Evolutionary conservation across 2,797 vertebrate species (phyloP).

Genomic region (Sebastes paucispinis): DNA sequence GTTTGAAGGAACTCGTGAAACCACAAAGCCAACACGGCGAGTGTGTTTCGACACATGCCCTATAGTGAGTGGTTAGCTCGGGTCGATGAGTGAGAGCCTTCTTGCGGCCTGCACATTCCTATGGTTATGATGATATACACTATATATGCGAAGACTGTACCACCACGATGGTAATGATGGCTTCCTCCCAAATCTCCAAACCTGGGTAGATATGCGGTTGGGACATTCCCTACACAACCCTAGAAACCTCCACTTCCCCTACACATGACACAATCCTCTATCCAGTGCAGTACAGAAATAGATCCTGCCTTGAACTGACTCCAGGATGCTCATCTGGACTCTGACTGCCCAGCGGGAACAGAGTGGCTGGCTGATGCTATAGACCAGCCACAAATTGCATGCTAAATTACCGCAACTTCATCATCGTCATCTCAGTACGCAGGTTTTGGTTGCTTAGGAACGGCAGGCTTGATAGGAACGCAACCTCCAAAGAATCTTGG

Average conservation of each 20-base stretch:
- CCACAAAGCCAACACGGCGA: constrained; percentile 28
- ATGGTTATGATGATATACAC: constrained; percentile 24
- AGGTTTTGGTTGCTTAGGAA: too few species aligned
- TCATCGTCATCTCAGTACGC: too few species aligned
- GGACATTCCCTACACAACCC: constrained; percentile 37
- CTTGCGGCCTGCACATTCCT: constrained; percentile 49
- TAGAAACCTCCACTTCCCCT: constrained; percentile 18
- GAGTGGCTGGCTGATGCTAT: background rate
- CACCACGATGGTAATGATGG: constrained; percentile 16
- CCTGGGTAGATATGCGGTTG: constrained; percentile 13
- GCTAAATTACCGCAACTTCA: too few species aligned
- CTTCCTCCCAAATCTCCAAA: constrained; percentile 36
- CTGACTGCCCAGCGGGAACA: background rate
- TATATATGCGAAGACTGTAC: constrained; percentile 17
- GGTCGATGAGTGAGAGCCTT: constrained; percentile 18
- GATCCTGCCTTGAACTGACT: constrained; percentile 8
- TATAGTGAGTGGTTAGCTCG: constrained; percentile 7
- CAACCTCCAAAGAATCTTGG: too few species aligned
- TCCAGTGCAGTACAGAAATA: constrained; percentile 45
- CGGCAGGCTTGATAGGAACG: too few species aligned
- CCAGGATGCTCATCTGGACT: constrained; percentile 4
- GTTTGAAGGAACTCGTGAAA: constrained; percentile 33
- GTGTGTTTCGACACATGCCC: constrained; percentile 23
- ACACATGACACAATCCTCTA: constrained; percentile 25
- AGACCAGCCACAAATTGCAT: background rate